These are phyloP conservation scores for Drosophila siamana DNA, from an alignment of 2,888 invertebrate genomes.

Conservation along the genomic window DNA sequence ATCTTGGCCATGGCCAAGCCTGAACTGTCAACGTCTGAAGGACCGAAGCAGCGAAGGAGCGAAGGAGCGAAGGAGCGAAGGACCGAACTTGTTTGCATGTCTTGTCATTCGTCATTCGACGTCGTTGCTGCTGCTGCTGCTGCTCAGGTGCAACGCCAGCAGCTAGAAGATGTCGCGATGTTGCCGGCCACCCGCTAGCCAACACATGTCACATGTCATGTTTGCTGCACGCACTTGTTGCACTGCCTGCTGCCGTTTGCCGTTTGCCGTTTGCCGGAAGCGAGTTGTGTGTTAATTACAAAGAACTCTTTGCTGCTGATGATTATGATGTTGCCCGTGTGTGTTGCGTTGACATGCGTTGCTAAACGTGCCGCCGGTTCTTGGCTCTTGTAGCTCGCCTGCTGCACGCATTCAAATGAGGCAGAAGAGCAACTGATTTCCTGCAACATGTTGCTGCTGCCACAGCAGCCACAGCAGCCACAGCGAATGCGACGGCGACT, in stretches of 20 bases:
- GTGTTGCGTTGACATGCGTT: conserved; percentile 83
- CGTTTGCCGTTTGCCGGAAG: no score
- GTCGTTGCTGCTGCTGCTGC: conserved; percentile 32
- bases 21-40: conserved; percentile 79
- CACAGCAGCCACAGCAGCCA: conserved; percentile 17
- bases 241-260: conserved; percentile 37
- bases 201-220: conserved; percentile 77
- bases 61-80: no score
- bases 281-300: conserved; percentile 77
- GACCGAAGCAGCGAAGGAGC: no score
- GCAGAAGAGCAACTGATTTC: conserved; percentile 81
- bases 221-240: conserved; percentile 69
- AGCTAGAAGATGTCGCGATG: conserved; percentile 82
- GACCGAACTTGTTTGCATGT: conserved; percentile 66
- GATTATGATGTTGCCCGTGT: conserved; percentile 70
- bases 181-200: conserved; percentile 72
- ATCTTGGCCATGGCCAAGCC: conserved; percentile 82
- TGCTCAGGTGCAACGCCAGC: conserved; percentile 77
- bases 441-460: conserved; percentile 71
- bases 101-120: conserved; percentile 73
- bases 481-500: conserved; percentile 42
- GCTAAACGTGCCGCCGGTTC: conserved; percentile 80
- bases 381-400: conserved; percentile 26
- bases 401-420: conserved; percentile 76
- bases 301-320: conserved; percentile 58